Evolutionary conservation across 2,113 vertebrate species (phyloP).

Genomic region (Antennarius striatus): DNA sequence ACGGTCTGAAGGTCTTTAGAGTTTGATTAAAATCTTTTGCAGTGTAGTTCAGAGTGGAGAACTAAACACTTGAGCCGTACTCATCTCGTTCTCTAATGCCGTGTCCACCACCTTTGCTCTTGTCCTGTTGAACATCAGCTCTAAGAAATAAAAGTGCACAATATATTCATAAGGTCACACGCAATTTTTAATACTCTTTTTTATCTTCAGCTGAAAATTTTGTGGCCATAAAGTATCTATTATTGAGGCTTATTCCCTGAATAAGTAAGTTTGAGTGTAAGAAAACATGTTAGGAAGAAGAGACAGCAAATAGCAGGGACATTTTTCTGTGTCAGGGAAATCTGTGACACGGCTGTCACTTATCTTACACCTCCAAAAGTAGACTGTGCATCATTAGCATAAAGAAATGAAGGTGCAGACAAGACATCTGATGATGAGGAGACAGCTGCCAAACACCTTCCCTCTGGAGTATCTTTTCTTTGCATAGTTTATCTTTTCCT

Average conservation of each 20-base stretch:
- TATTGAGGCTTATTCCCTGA: neutral
- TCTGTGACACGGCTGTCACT: too few species aligned
- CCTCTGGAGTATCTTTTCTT: too few species aligned
- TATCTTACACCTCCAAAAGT: neutral
- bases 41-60: neutral
- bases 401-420: slow-evolving; percentile 1
- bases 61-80: slow-evolving; percentile 79
- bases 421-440: neutral
- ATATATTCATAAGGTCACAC: neutral
- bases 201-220: neutral
- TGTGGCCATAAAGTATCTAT: neutral
- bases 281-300: too few species aligned
- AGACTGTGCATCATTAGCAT: slow-evolving; percentile 5
- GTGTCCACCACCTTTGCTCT: slow-evolving; percentile 75
- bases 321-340: neutral
- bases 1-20: slow-evolving; percentile 12
- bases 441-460: neutral
- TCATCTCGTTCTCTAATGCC: slow-evolving; percentile 73
- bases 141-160: slow-evolving; percentile 42
- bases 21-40: slow-evolving; percentile 23
- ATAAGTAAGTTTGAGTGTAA: too few species aligned
- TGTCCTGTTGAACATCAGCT: slow-evolving; percentile 54
- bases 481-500: too few species aligned
- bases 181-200: neutral
- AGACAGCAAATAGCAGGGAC: too few species aligned